Percentiles rank a stretch among this genome's conserved stretches.
Conservation (phyloP, 2,888 invertebrate genomes). For the Mythimna pallens region DNA sequence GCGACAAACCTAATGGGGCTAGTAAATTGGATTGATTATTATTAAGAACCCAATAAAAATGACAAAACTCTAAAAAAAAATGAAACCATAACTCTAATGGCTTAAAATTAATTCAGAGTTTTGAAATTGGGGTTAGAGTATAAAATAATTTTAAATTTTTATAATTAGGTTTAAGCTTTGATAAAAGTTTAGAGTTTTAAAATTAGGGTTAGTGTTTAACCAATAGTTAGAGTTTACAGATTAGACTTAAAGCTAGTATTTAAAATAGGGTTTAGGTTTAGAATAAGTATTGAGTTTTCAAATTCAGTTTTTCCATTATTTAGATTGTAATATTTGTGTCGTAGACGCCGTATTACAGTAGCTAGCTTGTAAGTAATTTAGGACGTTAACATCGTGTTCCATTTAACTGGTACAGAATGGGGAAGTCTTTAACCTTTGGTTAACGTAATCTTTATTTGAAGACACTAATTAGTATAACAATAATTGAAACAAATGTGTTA, state of each 20-base stretch:
- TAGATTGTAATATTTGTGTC: neutral
- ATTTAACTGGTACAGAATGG: neutral
- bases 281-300: slow-evolving; percentile 6
- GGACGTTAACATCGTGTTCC: neutral
- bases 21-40: neutral
- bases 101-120: too few relatives aligned
- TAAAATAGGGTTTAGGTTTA: neutral
- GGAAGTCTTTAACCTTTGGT: too few relatives aligned
- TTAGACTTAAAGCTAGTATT: neutral
- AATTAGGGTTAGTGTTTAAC: neutral
- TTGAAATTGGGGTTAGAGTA: too few relatives aligned
- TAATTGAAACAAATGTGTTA: too few relatives aligned
- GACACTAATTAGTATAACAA: too few relatives aligned
- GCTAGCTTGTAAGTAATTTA: neutral
- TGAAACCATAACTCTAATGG: too few relatives aligned
- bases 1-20: slow-evolving; percentile 3
- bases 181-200: neutral
- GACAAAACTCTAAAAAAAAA: too few relatives aligned
- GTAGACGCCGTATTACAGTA: neutral
- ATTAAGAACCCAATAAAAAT: neutral
- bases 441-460: too few relatives aligned
- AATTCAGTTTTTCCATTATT: neutral
- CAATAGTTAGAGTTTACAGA: neutral
- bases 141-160: neutral
- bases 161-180: neutral